Evolutionary conservation across 1,140 invertebrate genomes (phyloP).

Genomic region (Drosophila watanabei): DNA sequence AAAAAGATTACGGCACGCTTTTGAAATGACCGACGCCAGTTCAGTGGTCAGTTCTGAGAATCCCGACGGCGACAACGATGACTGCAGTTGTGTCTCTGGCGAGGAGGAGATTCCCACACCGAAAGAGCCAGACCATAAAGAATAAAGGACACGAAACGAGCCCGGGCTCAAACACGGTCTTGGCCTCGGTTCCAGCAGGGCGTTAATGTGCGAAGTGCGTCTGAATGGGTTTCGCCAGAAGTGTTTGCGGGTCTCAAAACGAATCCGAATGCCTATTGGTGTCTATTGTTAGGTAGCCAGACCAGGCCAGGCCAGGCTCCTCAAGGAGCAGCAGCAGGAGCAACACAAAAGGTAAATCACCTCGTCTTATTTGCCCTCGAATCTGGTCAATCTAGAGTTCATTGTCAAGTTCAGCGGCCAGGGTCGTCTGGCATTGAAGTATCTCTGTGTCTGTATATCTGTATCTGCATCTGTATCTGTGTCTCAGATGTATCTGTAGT

Average conservation of each 20-base stretch:
- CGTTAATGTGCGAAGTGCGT: constrained; percentile 83
- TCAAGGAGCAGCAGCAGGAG: constrained; percentile 20
- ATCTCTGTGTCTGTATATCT: constrained; percentile 18
- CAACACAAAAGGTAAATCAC: constrained; percentile 52
- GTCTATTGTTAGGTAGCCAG: constrained; percentile 41
- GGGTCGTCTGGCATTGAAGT: constrained; percentile 34
- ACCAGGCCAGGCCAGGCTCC: neutral
- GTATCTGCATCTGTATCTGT: constrained; percentile 23
- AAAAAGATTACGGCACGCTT: constrained; percentile 57
- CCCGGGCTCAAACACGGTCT: constrained; percentile 6
- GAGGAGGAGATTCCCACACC: constrained; percentile 58
- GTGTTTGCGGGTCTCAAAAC: constrained; percentile 27
- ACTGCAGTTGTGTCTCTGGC: constrained; percentile 34
- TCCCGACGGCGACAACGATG: neutral
- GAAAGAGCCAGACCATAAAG: constrained; percentile 24
- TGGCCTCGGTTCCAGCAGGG: constrained; percentile 35
- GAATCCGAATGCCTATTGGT: constrained; percentile 36
- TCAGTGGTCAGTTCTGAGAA: constrained; percentile 60
- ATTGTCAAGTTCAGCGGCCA: constrained; percentile 59
- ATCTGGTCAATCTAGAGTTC: constrained; percentile 54
- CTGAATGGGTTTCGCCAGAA: constrained; percentile 78
- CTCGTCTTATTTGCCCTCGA: constrained; percentile 52
- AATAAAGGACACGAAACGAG: constrained; percentile 48
- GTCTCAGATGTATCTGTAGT: constrained; percentile 6
- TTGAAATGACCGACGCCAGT: constrained; percentile 68